Conservation (phyloP, 2,888 invertebrate species). For the Hofmannophila pseudospretella region DNA sequence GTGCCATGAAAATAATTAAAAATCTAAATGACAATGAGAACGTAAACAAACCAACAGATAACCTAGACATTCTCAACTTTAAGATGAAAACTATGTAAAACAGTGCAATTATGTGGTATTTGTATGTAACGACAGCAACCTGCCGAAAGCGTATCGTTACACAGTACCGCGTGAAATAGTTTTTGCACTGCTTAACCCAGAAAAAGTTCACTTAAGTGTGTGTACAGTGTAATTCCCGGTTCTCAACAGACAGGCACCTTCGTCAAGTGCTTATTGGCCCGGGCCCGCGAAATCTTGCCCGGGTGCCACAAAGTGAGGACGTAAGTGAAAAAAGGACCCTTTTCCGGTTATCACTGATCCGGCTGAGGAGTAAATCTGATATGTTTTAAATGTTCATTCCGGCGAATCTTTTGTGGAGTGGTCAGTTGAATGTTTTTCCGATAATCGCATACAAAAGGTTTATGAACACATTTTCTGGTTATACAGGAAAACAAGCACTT, state of each 20-base stretch:
- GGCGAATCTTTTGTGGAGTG: background rate
- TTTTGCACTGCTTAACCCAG: background rate
- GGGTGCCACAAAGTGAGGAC: constrained; percentile 10
- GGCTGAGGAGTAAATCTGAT: constrained; percentile 1
- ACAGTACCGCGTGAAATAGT: background rate
- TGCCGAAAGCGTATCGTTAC: too few relatives aligned
- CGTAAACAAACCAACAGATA: too few relatives aligned
- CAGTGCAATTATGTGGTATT: too few relatives aligned
- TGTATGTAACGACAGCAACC: too few relatives aligned
- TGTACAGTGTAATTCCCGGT: constrained; percentile 1
- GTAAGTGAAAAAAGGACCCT: constrained; percentile 5
- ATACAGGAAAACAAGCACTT: too few relatives aligned
- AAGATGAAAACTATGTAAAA: too few relatives aligned
- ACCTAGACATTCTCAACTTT: too few relatives aligned
- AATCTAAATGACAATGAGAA: too few relatives aligned
- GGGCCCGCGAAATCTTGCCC: constrained; percentile 19
- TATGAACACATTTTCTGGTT: too few relatives aligned
- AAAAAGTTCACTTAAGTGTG: constrained; percentile 3
- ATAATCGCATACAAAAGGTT: background rate
- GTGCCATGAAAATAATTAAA: too few relatives aligned
- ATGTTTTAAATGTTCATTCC: constrained; percentile 1
- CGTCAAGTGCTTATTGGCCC: constrained; percentile 43
- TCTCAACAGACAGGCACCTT: constrained; percentile 21
- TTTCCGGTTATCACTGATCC: constrained; percentile 1
- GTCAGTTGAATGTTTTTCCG: background rate